These are phyloP conservation scores for Aphis craccivora DNA, from an alignment of 1,140 invertebrate genomes.

Conservation along the genomic window DNA sequence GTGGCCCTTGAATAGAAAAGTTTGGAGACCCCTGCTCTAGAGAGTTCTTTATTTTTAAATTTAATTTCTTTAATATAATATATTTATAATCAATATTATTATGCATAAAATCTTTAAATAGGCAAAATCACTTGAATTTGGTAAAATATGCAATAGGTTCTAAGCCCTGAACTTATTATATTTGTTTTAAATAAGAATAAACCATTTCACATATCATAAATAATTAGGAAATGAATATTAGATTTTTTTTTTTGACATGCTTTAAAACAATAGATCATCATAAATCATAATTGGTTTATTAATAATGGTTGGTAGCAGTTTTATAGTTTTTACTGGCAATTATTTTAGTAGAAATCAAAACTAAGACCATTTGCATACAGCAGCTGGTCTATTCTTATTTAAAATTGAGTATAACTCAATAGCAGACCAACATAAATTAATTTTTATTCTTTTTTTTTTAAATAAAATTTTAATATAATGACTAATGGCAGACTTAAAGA, in stretches of 20 bases:
- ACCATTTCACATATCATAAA: neutral
- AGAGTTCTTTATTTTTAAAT: neutral
- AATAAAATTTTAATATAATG: neutral
- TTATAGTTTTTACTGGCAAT: neutral
- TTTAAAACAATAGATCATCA: neutral
- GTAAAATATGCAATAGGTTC: neutral
- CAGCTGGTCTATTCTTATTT: neutral
- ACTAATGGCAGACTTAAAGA: neutral
- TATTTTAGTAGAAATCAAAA: neutral
- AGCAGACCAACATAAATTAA: neutral
- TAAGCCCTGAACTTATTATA: neutral
- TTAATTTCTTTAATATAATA: neutral
- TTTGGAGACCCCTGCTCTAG: too few species aligned
- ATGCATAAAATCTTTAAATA: neutral
- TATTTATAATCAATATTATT: neutral
- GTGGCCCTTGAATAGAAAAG: too few species aligned
- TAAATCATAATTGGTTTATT: neutral
- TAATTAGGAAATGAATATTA: neutral
- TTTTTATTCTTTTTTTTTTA: neutral
- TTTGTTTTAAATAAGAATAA: slow-evolving; percentile 14
- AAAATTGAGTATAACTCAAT: neutral
- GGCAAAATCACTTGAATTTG: neutral
- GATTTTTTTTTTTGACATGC: neutral
- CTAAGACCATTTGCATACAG: neutral
- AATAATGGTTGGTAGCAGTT: neutral